Evolutionary conservation across 1,140 invertebrate species (phyloP), one percentile per base, ranked within the genome.

Genomic region (Drosophila nebulosa): DNA sequence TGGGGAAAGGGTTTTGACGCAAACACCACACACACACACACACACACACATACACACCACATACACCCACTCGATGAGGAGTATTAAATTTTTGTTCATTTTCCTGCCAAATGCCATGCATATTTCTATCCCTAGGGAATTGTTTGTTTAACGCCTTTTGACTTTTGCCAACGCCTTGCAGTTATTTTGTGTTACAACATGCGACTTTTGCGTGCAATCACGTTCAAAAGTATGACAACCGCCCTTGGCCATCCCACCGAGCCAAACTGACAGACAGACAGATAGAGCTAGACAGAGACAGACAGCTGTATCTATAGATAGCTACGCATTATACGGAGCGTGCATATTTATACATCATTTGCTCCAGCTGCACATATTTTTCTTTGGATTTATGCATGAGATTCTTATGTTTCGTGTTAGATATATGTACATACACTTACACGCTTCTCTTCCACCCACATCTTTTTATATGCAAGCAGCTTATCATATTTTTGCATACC

Each of bases 401-500:
- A 59, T 60, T 76, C 64, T 55, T 76, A 56, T 58, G 21, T 22
- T 16, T 51, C 39, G 4, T 27, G 35, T 26, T 26, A n/a, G 67
- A 32, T 57, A 39, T 61, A 46, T 3, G n/a, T n/a, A 46, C 6
- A 16, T 62, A 36, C 2, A 10, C 10, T 32, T 50, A 14, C 36
- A 56, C 36, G 63, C 58, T 55, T 74, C 42, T 35, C 30, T 55
- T 58, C 35, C 56, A 10, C 46, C 69, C 35, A 57, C 53, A 66
- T 46, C 55, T 69, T 69, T 67, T 76, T 71, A 69, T 80, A 60
- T 79, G 77, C 60, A 69, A 69, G 63, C 76, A 69, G 63, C 76
- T 79, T 75, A 77, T 85, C 73, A 84, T 84, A 85, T 85, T 79
- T 84, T 79, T 76, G 79, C 72, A 84, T 80, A 84, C 53, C 27